Evolutionary conservation across 2,797 vertebrate genomes (phyloP).

Genomic region (Aldrovandia affinis): DNA sequence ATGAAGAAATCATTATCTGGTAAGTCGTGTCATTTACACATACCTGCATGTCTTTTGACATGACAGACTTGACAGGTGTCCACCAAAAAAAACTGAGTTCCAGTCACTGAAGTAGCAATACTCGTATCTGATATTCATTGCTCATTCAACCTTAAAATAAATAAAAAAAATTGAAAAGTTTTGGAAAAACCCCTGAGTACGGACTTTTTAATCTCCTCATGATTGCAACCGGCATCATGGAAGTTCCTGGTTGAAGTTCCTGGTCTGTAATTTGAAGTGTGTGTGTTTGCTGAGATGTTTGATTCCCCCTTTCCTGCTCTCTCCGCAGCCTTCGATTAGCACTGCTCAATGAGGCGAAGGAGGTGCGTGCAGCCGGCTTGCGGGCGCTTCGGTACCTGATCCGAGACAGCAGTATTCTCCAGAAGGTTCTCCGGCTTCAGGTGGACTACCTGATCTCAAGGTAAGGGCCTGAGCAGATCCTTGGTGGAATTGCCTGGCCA

Average conservation of each 20-base stretch:
- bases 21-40: slow-evolving; percentile 67
- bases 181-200: too few relatives aligned
- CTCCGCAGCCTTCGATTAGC: slow-evolving; percentile 86
- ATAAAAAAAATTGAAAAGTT: too few relatives aligned
- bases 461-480: slow-evolving; percentile 63
- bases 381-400: slow-evolving; percentile 96
- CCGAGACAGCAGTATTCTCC: slow-evolving; percentile 88
- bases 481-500: background rate
- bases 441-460: slow-evolving; percentile 98
- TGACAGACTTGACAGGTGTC: background rate
- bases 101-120: too few relatives aligned
- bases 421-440: slow-evolving; percentile 94
- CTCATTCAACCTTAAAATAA: too few relatives aligned
- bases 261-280: background rate
- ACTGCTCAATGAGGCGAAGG: slow-evolving; percentile 97
- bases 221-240: too few relatives aligned
- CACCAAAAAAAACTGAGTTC: too few relatives aligned
- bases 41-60: background rate
- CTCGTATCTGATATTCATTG: too few relatives aligned
- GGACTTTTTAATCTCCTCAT: too few relatives aligned
- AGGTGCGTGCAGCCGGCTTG: slow-evolving; percentile 94
- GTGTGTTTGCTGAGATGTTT: background rate
- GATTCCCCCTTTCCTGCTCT: background rate
- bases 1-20: slow-evolving; percentile 98
- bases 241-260: background rate